Conservation (phyloP, 2,888 invertebrate species). For the Entomobrya proxima region DNA sequence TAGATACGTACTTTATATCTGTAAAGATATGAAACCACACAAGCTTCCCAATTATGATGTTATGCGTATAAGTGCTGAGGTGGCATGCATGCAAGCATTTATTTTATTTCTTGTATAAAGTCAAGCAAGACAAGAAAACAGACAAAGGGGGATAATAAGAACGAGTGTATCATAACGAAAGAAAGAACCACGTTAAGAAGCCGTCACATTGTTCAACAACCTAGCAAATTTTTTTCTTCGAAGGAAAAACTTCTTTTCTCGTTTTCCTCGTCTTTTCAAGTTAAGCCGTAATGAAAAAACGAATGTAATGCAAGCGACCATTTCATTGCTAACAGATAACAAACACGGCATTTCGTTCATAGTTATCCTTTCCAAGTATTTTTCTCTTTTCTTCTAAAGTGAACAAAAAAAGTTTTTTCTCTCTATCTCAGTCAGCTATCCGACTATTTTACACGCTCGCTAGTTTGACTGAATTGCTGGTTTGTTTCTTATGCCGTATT, state of each 20-base stretch:
- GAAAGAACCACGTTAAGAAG: constrained; percentile 56
- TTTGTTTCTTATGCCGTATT: not conserved
- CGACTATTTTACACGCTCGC: constrained; percentile 33
- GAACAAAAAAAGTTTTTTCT: constrained; percentile 44
- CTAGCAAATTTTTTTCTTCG: constrained; percentile 46
- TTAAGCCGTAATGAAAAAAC: not conserved
- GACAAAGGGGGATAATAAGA: constrained; percentile 6
- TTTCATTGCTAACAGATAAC: constrained; percentile 42
- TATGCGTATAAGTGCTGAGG: constrained; percentile 53
- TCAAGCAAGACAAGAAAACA: constrained; percentile 13
- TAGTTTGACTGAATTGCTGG: constrained; percentile 33
- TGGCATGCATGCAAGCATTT: constrained; percentile 44
- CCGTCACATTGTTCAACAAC: constrained; percentile 61
- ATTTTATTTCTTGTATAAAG: not conserved
- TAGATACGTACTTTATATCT: constrained; percentile 1
- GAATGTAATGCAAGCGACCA: constrained; percentile 5
- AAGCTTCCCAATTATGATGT: constrained; percentile 62
- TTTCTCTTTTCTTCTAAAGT: constrained; percentile 35
- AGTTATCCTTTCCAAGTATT: constrained; percentile 30
- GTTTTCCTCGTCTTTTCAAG: not conserved
- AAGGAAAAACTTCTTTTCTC: not conserved
- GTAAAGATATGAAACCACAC: constrained; percentile 50
- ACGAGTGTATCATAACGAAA: not conserved
- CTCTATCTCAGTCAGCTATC: constrained; percentile 23
- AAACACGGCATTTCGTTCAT: constrained; percentile 37